Base-by-base conservation (phyloP, 1,140 invertebrate species). In the Magallana ariakensis region DNA sequence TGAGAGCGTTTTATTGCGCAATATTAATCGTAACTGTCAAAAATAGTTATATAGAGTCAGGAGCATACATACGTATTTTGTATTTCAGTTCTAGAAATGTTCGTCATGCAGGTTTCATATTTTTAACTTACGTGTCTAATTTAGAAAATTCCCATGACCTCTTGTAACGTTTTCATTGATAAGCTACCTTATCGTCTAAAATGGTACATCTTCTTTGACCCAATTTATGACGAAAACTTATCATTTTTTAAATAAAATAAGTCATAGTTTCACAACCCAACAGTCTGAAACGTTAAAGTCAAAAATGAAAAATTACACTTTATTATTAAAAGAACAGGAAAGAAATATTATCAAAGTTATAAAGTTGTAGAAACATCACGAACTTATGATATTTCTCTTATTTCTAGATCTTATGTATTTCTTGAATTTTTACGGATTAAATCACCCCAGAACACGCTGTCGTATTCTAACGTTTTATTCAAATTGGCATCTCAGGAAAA, bases 141-240 rank as follows among this genome's bases (percentile, higher is more conserved):
- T 75, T 75, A 75, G 66, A 75, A 75, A 13, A 75, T 75, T 75
- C 66, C 66, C 66, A 75, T 75, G 66, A 26, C 66, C 66, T 26
- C 33, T 11, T 75, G 66, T 75, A 75, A 75, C 66, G 66, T 22
- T 22, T 75, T 75, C 66, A 75, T 75, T 75, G 66, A 75, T 75
- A 75, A 75, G 66, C 26, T 22, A 26, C 66, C n/a, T 60, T 60
- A 60, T 60, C 58, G 5, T 60, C 58, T n/a, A 13, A 60, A n/a
- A 60, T 75, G 66, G 66, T 75, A 75, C 66, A 75, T 26, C 66
- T 26, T 75, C 33, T 10, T 13, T 33, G 66, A 75, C 66, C 66
- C 33, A 26, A 75, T 75, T 75, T 22, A 75, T 75, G 66, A 33
- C 22, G 22, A 75, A 75, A 33, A 26, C 33, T 75, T 75, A 75